Evolutionary conservation across 2,888 invertebrate genomes (phyloP), one percentile per base, ranked within the genome.

Genomic region (Congeria kusceri): DNA sequence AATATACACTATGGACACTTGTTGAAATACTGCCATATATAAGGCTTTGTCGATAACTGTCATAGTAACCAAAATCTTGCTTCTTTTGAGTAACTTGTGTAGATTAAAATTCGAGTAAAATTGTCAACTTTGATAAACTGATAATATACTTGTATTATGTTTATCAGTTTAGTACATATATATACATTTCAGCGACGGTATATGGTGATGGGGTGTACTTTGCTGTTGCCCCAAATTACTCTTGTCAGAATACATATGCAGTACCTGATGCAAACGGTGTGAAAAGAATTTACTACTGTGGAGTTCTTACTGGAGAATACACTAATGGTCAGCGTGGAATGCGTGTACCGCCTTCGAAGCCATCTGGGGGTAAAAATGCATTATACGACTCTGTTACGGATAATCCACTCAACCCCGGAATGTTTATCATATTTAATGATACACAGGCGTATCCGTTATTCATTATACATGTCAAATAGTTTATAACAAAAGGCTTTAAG

Each of bases 181-280:
- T 32, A 32, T 32, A 32, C 28, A 9, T 66, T 80, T 25, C 64
- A 87, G 88, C 84, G 15, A 80, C 77, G 7, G 82, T 64, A 4
- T 81, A 73, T 63, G 88, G 88, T 39, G 65, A 77, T 46, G 88
- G 88, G 18, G 88, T 86, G 3, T 89, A 89, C 77, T 89, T 89
- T 73, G 83, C 84, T 20, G 62, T 69, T 11, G 47, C 80, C 53
- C 69, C 86, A 5, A 25, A 44, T n/a, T 86, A 86, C 65, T 83
- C 83, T 11, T 63, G 71, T 25, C 27, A 44, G 18, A 70, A 63
- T 44, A 64, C 69, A 32, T 86, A 84, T 62, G 57, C 83, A 11
- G 25, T 23, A 3, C 70, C 80, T 44, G 67, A 70, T 28, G 2
- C 29, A 1, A 32, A 57, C 27, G 83, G 83, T n/a, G 47, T 79